Evolutionary conservation across 1,140 invertebrate species (phyloP), one percentile per base, ranked within the genome.

Genomic region (Bombus waltoni): DNA sequence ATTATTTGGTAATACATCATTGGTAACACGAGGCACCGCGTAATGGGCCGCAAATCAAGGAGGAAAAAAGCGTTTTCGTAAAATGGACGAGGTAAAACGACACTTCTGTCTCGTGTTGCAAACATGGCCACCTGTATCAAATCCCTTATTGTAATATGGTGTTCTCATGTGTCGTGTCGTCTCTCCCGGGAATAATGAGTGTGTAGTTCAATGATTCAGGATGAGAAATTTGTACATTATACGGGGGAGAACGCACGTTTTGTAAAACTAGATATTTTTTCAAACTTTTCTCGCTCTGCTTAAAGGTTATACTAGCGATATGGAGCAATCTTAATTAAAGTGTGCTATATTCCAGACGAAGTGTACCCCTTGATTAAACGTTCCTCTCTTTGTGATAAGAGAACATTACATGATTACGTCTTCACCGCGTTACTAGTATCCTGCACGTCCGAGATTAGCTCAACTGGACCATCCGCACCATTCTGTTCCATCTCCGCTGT

Each of bases 1-100:
- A 92, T 89, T 91, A 93, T 94, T 94, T 94, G 92, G 92, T 93
- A 90, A 87, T 92, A 91, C 88, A 89, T 93, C 85, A 92, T 90
- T 92, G 87, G 89, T 91, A 93, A 92, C 89, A 88, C 85, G 86
- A 90, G 81, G 65, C 66, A 35, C 73, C 66, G 53, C 75, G 81
- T 82, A 65, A 85, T 78, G 75, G 42, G 44, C 87, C 57, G 68
- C 81, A 83, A 87, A 91, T 68, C 66, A 87, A 79, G n/a, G n/a
- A 86, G 42, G 66, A 83, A 91, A 74, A 44, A 89, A 89, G 88
- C 77, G 80, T 84, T 86, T 57, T 81, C 10, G 65, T 88, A 35
- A 81, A 82, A 91, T 87, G 79, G 76, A 84, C 75, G 47, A 47
- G 32, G 35, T 78, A 47, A 38, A 40, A 62, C 65, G 73, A 57